A percentile compares a stretch with the other conserved stretches of the same genome.
phyloP scores from a whole-genome alignment of 53 echinoderm and acorn worm species.

The Henricia sp. region DNA sequence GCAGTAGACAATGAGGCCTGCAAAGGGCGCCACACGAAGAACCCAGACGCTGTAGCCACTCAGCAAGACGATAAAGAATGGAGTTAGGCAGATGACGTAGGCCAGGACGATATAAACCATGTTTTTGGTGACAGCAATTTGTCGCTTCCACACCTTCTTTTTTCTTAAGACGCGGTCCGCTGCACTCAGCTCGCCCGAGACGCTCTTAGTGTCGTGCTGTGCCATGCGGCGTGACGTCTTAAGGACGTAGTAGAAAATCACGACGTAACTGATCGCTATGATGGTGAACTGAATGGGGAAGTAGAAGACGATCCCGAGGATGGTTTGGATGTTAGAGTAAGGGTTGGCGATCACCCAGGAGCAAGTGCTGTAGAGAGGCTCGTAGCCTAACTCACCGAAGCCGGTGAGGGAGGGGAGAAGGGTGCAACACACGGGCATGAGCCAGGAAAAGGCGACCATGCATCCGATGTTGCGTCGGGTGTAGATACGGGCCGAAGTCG shows the following conservation, averaged over 20 bases:
- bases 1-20: not conserved
- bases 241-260: conserved; percentile 13
- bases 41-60: not conserved
- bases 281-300: conserved; percentile 1
- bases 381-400: conserved; percentile 24
- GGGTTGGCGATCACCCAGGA: conserved; percentile 5
- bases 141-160: not conserved
- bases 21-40: conserved; percentile 8
- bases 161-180: not conserved
- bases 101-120: conserved; percentile 28
- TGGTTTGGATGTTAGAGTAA: not conserved
- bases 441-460: conserved; percentile 6
- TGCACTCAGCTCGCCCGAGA: not conserved
- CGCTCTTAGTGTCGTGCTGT: not conserved
- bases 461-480: not conserved
- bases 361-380: not conserved
- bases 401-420: not conserved
- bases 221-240: conserved; percentile 18
- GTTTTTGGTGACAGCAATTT: conserved; percentile 35
- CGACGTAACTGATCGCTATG: conserved; percentile 18
- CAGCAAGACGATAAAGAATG: conserved; percentile 7
- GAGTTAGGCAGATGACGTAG: conserved; percentile 21
- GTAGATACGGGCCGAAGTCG: conserved; percentile 1
- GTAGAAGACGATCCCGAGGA: not conserved
- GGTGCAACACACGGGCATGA: not conserved